These are phyloP conservation scores for Galaxias olidus DNA, from an alignment of 2,797 vertebrate species.

Conservation along the genomic window DNA sequence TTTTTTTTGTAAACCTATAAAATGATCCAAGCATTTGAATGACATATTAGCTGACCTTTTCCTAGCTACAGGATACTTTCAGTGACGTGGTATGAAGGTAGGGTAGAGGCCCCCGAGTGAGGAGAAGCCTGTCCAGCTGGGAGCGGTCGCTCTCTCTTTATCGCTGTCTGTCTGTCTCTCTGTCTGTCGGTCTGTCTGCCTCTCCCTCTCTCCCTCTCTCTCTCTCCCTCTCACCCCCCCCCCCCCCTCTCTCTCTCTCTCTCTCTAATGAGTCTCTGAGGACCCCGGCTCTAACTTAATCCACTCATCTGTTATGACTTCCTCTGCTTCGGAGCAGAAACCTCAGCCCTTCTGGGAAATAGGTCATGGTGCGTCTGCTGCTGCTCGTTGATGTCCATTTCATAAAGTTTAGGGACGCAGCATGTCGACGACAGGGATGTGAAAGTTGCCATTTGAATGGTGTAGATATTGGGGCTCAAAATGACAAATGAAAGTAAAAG, in stretches of 20 bases:
- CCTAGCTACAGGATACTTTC: no score
- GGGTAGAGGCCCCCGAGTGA: conserved; percentile 47
- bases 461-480: no score
- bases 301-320: conserved; percentile 89
- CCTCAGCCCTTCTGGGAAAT: conserved; percentile 62
- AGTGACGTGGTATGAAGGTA: conserved; percentile 54
- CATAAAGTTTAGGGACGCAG: conserved; percentile 21
- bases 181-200: no score
- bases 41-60: no score
- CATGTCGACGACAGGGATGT: neutral
- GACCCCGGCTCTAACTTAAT: conserved; percentile 83
- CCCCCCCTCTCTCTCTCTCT: conserved; percentile 39
- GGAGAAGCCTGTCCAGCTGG: conserved; percentile 86
- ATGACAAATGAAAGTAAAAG: no score
- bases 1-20: no score
- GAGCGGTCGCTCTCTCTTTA: conserved; percentile 76
- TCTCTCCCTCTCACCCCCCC: conserved; percentile 38
- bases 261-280: conserved; percentile 85
- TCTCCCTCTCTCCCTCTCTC: no score
- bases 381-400: conserved; percentile 53
- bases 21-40: no score
- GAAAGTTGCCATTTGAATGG: neutral
- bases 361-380: conserved; percentile 62
- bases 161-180: conserved; percentile 24
- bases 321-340: conserved; percentile 70